A percentile compares a stretch with the other conserved stretches of the same genome.
Conservation (phyloP, 2,888 invertebrate species). For the Cheilosia vulpina region DNA sequence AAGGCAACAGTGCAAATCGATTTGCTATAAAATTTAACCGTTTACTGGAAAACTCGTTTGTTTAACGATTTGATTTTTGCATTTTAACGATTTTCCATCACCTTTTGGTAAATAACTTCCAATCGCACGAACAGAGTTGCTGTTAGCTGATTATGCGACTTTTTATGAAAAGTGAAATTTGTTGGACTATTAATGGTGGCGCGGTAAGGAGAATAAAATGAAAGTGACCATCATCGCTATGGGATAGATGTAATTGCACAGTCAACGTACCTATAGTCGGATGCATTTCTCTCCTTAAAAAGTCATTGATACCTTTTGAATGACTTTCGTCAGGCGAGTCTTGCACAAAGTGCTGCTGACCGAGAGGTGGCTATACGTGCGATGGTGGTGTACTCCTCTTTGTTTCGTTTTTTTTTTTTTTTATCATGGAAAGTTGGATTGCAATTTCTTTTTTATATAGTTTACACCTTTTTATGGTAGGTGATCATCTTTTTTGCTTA, state of each 20-base stretch:
- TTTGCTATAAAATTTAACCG: conserved; percentile 13
- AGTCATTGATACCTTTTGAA: conserved; percentile 63
- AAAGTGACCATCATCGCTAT: conserved; percentile 55
- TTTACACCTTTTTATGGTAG: conserved; percentile 15
- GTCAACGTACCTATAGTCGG: conserved; percentile 47
- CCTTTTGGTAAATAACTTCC: conserved; percentile 20
- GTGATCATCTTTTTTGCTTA: conserved; percentile 5
- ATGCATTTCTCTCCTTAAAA: conserved; percentile 69
- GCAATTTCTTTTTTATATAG: conserved; percentile 12
- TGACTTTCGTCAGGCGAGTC: conserved; percentile 45
- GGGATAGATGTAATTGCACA: conserved; percentile 35
- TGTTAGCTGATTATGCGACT: conserved; percentile 1
- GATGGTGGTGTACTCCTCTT: conserved; percentile 6
- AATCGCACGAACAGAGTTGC: background rate
- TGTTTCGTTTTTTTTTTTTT: background rate
- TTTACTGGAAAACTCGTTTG: conserved; percentile 24
- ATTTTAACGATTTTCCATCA: conserved; percentile 43
- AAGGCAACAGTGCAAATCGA: conserved; percentile 18
- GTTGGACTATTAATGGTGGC: conserved; percentile 60
- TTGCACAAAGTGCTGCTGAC: conserved; percentile 20
- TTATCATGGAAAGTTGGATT: conserved; percentile 7
- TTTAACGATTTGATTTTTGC: background rate
- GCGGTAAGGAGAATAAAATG: conserved; percentile 41
- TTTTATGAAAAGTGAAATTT: conserved; percentile 71
- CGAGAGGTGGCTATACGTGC: background rate